Conservation (phyloP, 2,113 vertebrate species). For the Hyaena hyaena region DNA sequence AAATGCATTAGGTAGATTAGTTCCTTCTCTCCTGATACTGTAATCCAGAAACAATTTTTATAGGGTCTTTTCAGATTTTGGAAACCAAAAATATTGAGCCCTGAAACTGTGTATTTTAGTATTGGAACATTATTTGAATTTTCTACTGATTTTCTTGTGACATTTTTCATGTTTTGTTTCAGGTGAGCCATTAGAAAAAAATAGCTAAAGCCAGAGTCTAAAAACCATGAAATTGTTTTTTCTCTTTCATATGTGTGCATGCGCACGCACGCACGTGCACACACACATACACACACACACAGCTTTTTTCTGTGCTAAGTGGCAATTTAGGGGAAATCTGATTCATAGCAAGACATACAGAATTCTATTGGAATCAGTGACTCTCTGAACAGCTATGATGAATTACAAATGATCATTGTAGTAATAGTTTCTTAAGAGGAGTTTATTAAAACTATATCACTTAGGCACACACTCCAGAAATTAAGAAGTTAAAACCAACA, state of each 20-base stretch:
- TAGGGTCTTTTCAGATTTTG: background rate
- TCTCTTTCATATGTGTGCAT: background rate
- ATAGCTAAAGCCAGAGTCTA: background rate
- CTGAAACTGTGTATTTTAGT: background rate
- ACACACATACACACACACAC: background rate
- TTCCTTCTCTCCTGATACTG: background rate
- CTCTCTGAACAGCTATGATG: conserved; percentile 49
- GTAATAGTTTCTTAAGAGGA: conserved; percentile 41
- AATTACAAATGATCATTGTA: background rate
- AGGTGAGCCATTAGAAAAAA: conserved; percentile 13
- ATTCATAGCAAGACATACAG: conserved; percentile 73
- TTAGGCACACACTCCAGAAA: background rate
- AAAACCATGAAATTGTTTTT: background rate
- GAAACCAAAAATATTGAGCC: background rate
- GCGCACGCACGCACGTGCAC: accelerated
- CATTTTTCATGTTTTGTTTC: conserved; percentile 15
- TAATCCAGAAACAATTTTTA: conserved; percentile 38
- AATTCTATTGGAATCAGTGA: conserved; percentile 74
- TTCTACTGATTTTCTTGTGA: background rate
- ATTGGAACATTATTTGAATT: background rate
- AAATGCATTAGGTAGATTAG: conserved; percentile 10
- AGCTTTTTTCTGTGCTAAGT: conserved; percentile 69
- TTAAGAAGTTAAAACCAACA: conserved; percentile 45
- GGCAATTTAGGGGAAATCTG: conserved; percentile 63
- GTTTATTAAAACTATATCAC: conserved; percentile 61